Base-by-base conservation (phyloP, 2,797 vertebrate genomes). In the Kryptolebias ocellatus region DNA sequence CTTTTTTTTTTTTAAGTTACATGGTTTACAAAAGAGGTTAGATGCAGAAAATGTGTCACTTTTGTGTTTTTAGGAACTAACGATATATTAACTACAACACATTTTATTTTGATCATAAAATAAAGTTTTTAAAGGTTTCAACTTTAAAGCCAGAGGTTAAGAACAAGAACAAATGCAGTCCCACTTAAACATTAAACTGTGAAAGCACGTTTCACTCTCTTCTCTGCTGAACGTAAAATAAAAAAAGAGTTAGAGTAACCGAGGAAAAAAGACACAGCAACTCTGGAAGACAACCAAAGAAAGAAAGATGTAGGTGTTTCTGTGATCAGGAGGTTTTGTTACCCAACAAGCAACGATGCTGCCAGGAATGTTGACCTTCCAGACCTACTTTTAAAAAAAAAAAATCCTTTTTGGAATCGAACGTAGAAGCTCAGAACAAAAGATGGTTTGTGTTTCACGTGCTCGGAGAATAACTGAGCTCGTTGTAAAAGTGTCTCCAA, bases 221-320 rank as follows among this genome's bases (percentile, higher is more conserved):
- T 86, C 53, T 24, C 50, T 83, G 80, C 78, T 79, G 86, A 86
- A 74, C 37, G 52, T 28, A 44, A 64, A 46, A 6, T 17, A 46
- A 46, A 46, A 46, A 46, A 60, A 59, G 49, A 74, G 59, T 44
- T 44, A 17, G 59, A 67, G 59, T 20, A 77, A 9, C 44, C 67
- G 46, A 52, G 24, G 72, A 75, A 24, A 24, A 24, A 24, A 24
- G 31, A 5, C 12, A 14, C 10, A 42, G 3, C 11, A 74, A 39
- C 50, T 67, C 60, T 67, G 73, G 72, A 79, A 80, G 70, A 45
- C 54, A 61, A 67, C 52, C 68, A 69, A 69, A 69, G 54, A 74
- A 60, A 74, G 64, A 67, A 37, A 53, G 56, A 81, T 52, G 87
- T 84, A 74, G 85, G 84, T 64, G 86, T 84, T 67, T 70, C 70